A percentile compares a stretch with the other conserved stretches of the same genome.
Evolutionary conservation across 1,140 invertebrate genomes (phyloP).

Genomic region (Gryllus bimaculatus): DNA sequence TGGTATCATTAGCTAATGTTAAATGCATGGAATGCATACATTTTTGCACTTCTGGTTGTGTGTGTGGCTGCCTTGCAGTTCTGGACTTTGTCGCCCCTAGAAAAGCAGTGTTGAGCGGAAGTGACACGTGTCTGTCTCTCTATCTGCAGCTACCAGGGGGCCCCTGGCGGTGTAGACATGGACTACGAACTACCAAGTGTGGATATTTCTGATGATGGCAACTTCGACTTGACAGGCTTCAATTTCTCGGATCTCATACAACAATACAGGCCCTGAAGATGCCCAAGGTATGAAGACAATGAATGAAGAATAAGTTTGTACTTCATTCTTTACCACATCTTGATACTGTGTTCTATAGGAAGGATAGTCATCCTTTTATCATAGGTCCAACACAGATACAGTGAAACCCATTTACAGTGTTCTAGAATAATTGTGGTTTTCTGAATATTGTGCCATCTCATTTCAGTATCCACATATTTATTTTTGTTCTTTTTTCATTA

Average conservation of each 20-base stretch:
- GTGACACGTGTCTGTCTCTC: background rate
- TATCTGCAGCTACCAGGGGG: slow-evolving; percentile 2
- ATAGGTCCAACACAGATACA: background rate
- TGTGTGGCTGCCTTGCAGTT: background rate
- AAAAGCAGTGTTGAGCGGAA: background rate
- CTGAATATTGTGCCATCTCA: too few relatives aligned
- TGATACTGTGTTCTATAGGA: background rate
- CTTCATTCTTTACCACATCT: background rate
- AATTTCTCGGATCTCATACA: background rate
- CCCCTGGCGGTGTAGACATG: background rate
- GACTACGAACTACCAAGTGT: background rate
- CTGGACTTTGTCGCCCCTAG: background rate
- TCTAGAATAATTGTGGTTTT: background rate
- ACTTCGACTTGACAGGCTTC: background rate
- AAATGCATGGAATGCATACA: background rate
- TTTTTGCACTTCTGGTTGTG: background rate
- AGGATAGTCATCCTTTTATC: background rate
- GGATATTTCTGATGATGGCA: background rate
- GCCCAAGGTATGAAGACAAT: background rate
- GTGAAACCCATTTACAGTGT: background rate
- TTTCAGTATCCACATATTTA: too few relatives aligned
- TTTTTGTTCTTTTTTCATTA: too few relatives aligned
- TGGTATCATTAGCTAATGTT: background rate
- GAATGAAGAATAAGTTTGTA: background rate
- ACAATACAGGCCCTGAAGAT: background rate